Percentiles rank a stretch among this genome's conserved stretches.
Conservation (phyloP, 2,888 invertebrate species). For the Tachina fera region DNA sequence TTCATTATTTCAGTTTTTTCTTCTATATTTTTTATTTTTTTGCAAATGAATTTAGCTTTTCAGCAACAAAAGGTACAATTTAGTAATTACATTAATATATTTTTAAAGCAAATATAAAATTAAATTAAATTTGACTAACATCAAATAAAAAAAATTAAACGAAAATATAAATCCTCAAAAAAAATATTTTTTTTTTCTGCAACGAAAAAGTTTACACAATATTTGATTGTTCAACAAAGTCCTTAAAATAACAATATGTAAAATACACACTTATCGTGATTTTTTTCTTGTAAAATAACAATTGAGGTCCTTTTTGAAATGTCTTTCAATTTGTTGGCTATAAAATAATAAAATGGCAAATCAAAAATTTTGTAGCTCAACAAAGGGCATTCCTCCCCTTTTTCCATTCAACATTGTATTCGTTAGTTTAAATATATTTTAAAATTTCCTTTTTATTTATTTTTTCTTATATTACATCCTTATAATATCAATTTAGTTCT, state of each 20-base stretch:
- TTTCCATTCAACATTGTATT: background rate
- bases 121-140: background rate
- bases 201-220: slow-evolving; percentile 24
- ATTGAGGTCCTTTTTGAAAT: slow-evolving; percentile 47
- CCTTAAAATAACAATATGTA: slow-evolving; percentile 56
- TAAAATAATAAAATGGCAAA: slow-evolving; percentile 66
- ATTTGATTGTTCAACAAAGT: slow-evolving; percentile 28
- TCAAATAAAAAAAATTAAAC: slow-evolving; percentile 18
- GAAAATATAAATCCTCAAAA: background rate
- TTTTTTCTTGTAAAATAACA: slow-evolving; percentile 17
- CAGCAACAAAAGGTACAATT: slow-evolving; percentile 47
- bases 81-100: slow-evolving; percentile 55
- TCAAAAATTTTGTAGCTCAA: slow-evolving; percentile 59
- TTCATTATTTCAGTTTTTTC: slow-evolving; percentile 3
- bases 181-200: background rate
- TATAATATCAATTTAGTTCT: slow-evolving; percentile 67
- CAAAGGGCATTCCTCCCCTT: slow-evolving; percentile 23
- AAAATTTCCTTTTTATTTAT: slow-evolving; percentile 56
- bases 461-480: slow-evolving; percentile 32
- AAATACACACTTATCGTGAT: slow-evolving; percentile 44
- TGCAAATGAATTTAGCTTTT: slow-evolving; percentile 31
- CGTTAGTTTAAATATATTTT: slow-evolving; percentile 47
- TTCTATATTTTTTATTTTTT: background rate
- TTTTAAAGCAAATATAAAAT: background rate
- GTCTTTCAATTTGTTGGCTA: slow-evolving; percentile 57